Percentiles rank a stretch among this genome's conserved stretches.
Conservation (phyloP, 2,888 invertebrate species). For the Cephus nigrinus region DNA sequence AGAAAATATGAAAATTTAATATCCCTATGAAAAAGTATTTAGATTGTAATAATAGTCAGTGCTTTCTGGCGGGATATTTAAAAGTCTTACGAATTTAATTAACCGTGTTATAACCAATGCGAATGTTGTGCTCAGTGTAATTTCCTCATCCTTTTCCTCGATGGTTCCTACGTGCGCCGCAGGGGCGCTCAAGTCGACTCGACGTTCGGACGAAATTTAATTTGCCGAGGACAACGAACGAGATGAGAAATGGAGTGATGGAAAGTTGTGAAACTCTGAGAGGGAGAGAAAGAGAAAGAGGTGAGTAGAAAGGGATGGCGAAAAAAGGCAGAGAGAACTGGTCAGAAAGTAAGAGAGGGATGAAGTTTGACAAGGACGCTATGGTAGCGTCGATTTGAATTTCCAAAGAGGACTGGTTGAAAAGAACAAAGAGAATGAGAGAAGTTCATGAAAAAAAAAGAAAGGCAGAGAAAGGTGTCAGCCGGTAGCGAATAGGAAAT, state of each 20-base stretch:
- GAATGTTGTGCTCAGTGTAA: not conserved
- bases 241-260: not conserved
- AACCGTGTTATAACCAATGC: not conserved
- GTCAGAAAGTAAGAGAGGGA: not conserved
- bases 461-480: not conserved
- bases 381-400: not conserved
- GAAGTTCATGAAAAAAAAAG: not conserved
- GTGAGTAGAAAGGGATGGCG: too few species aligned
- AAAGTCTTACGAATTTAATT: not conserved
- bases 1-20: not conserved
- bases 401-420: not conserved
- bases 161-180: not conserved
- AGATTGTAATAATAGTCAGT: not conserved
- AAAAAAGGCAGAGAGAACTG: conserved; percentile 17
- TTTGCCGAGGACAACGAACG: not conserved
- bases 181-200: not conserved
- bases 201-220: not conserved
- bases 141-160: not conserved
- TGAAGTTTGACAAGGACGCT: not conserved
- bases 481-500: not conserved
- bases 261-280: conserved; percentile 7
- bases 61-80: not conserved
- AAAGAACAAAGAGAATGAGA: not conserved
- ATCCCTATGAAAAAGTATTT: not conserved
- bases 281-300: not conserved